These are phyloP conservation scores for Volucella zonaria DNA, from an alignment of 2,888 invertebrate species.

Conservation along the genomic window DNA sequence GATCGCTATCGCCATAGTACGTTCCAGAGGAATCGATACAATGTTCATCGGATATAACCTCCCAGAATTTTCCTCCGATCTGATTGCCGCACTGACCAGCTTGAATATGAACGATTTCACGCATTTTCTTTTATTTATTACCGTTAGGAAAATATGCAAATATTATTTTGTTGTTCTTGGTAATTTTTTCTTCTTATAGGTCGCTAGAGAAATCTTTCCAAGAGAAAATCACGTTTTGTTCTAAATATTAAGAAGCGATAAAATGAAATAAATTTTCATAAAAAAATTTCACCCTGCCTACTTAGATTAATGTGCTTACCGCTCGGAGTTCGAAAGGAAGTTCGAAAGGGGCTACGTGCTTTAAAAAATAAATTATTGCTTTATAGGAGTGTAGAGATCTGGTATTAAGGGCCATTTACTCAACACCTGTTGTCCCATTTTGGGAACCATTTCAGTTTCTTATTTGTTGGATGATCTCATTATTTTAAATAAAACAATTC, in stretches of 20 bases:
- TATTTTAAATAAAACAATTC: too few species aligned
- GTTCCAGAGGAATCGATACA: slow-evolving; percentile 96
- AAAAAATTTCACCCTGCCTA: slow-evolving; percentile 27
- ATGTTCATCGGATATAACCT: slow-evolving; percentile 97
- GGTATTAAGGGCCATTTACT: too few species aligned
- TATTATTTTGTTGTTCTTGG: background rate
- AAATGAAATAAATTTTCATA: slow-evolving; percentile 9
- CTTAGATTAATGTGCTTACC: background rate
- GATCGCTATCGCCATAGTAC: slow-evolving; percentile 94
- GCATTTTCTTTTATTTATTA: slow-evolving; percentile 86
- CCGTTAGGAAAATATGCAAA: slow-evolving; percentile 8
- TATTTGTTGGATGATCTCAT: too few species aligned
- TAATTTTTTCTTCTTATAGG: slow-evolving; percentile 22
- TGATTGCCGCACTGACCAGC: slow-evolving; percentile 98
- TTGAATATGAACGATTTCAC: slow-evolving; percentile 98
- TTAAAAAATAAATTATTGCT: background rate
- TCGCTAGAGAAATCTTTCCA: slow-evolving; percentile 17
- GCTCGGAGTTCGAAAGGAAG: background rate
- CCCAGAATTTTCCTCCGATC: slow-evolving; percentile 98
- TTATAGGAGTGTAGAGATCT: background rate
- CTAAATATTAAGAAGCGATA: slow-evolving; percentile 30
- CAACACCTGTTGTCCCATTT: too few species aligned
- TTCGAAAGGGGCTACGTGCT: slow-evolving; percentile 11
- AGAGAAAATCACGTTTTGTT: slow-evolving; percentile 37
- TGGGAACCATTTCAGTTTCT: too few species aligned